A percentile compares a stretch with the other conserved stretches of the same genome.
phyloP scores from a whole-genome alignment of 1,140 invertebrate species.

The Drosophila sp. region DNA sequence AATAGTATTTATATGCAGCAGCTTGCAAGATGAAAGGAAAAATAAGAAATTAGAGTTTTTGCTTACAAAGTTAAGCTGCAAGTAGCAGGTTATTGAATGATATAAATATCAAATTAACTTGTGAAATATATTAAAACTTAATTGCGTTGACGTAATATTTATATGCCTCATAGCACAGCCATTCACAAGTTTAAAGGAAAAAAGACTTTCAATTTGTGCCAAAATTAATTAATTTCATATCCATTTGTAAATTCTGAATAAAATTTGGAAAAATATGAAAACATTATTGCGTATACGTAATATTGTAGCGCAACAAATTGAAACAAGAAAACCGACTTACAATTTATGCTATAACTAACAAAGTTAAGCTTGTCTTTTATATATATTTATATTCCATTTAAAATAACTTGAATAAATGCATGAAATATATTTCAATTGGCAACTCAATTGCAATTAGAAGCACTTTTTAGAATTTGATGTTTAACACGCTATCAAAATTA shows the following conservation, averaged over 20 bases:
- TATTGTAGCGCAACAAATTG: not conserved
- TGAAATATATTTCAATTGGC: too few species aligned
- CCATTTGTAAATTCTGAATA: too few species aligned
- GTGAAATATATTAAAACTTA: not conserved
- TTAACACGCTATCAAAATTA: not conserved
- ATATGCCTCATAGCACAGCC: not conserved
- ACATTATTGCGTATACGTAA: not conserved
- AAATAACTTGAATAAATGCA: too few species aligned
- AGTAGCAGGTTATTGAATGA: too few species aligned
- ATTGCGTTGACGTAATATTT: not conserved
- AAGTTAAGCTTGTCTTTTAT: not conserved
- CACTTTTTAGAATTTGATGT: not conserved
- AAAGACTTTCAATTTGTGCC: not conserved
- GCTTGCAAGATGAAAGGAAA: too few species aligned
- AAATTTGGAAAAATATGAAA: too few species aligned
- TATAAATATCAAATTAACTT: not conserved
- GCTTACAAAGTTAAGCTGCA: too few species aligned
- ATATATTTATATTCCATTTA: too few species aligned
- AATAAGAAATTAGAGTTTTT: too few species aligned
- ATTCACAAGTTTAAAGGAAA: not conserved
- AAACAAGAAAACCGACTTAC: not conserved
- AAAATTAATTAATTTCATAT: not conserved
- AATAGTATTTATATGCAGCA: not conserved
- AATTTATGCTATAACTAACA: not conserved
- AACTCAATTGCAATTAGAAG: slow-evolving; percentile 16